Base-by-base conservation (phyloP, 2,113 vertebrate species). In the Siniperca chuatsi region DNA sequence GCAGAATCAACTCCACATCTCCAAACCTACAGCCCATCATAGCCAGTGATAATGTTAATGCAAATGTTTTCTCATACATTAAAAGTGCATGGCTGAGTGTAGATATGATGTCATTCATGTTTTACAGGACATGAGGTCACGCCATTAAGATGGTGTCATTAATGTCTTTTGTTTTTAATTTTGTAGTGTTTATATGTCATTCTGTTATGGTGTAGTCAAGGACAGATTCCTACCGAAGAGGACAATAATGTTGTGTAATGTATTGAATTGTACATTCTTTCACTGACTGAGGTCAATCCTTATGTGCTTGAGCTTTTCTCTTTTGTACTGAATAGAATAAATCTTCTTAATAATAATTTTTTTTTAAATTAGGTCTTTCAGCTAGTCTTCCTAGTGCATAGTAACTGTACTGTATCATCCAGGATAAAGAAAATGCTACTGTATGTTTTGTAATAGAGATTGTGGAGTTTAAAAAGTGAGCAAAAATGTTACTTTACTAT, bases 121-220 rank as follows among this genome's bases (percentile, higher is more conserved):
- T 69, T 64, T 70, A 42, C 1, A 55, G 44, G 5, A 60, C 23
- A 78, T 60, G 46, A 70, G 66, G 55, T 78, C 79, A 78, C 81
- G 62, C 52, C 20, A 35, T 75, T 64, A 80, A 52, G 33, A 23
- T 75, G 50, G 61, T 80, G 21, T 74, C 25, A 74, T 72, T 33
- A 23, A 57, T 66, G n/a, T 15, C 11, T 72, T 77, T 29, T 13
- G 10, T 42, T 40, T 50, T 46, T 66, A 25, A 52, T 87, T 8
- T 79, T 72, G 84, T 37, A 44, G 52, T 64, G 33, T 55, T 78
- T 54, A 55, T 69, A 44, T 66, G 13, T 84, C 11, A 42, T 44
- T 20, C 15, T 87, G 37, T 75, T 50, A 18, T 46, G 23, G 4
- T 65, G 40, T 35, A 10, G 18, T 81, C 52, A 80, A 66, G 55